A percentile compares a stretch with the other conserved stretches of the same genome.
phyloP scores from a whole-genome alignment of 2,888 invertebrate species.

The Mamestra brassicae region DNA sequence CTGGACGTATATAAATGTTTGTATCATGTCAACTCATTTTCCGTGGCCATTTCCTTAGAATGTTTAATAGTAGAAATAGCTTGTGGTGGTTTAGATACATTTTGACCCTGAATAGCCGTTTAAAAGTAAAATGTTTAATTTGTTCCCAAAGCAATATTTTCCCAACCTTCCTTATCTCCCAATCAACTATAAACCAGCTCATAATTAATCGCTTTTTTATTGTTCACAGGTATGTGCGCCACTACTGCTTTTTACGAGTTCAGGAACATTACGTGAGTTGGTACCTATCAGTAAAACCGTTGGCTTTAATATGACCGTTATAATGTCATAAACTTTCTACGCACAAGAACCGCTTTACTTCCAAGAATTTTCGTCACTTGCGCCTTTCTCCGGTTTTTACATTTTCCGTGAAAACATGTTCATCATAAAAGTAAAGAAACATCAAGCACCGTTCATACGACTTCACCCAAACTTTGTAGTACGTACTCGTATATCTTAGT shows the following conservation, averaged over 20 bases:
- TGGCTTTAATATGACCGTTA: constrained; percentile 48
- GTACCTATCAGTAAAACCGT: constrained; percentile 40
- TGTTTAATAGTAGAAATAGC: neutral
- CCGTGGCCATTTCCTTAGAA: neutral
- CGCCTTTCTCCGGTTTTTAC: constrained; percentile 41
- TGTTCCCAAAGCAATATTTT: constrained; percentile 11
- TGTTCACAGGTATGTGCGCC: constrained; percentile 66
- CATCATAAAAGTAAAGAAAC: constrained; percentile 38
- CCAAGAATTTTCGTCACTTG: constrained; percentile 52
- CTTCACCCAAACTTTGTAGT: neutral
- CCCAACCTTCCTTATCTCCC: constrained; percentile 10
- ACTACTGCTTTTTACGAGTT: constrained; percentile 36
- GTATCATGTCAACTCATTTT: neutral
- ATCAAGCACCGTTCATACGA: constrained; percentile 2
- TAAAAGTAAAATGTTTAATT: neutral
- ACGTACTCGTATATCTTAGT: neutral
- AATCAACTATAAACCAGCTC: constrained; percentile 23
- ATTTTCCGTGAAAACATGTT: constrained; percentile 51
- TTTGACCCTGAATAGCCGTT: neutral
- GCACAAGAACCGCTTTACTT: constrained; percentile 48
- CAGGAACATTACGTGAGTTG: constrained; percentile 54
- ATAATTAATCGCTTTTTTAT: constrained; percentile 52
- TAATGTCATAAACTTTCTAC: constrained; percentile 60
- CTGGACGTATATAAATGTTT: neutral
- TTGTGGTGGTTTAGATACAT: neutral